Conservation (phyloP, 2,113 vertebrate species). For the Oreochromis tanganicae region DNA sequence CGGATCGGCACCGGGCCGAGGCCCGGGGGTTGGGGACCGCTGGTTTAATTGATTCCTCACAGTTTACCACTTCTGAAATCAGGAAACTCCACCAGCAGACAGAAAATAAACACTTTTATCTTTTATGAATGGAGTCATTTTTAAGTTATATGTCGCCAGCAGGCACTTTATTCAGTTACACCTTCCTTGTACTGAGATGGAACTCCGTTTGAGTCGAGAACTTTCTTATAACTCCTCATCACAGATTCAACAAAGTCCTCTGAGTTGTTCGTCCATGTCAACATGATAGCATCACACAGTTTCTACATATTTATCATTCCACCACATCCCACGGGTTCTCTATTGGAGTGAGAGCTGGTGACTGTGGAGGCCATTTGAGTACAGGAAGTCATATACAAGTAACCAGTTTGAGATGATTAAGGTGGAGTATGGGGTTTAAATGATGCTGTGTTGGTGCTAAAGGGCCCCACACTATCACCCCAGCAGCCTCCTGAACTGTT, state of each 20-base stretch:
- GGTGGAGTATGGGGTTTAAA: not conserved
- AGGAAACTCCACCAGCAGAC: not conserved
- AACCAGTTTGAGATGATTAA: not conserved
- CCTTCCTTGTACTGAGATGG: not conserved
- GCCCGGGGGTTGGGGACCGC: too few species aligned
- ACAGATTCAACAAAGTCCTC: not conserved
- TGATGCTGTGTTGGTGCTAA: not conserved
- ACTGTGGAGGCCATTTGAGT: not conserved
- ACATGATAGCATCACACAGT: not conserved
- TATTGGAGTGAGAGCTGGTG: not conserved
- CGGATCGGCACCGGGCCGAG: too few species aligned
- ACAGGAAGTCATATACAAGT: rapidly evolving
- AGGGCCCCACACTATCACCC: rapidly evolving
- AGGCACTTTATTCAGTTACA: not conserved
- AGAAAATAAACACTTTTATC: not conserved
- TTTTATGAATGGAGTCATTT: not conserved
- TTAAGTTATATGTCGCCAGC: rapidly evolving
- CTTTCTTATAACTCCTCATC: not conserved
- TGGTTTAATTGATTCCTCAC: rapidly evolving
- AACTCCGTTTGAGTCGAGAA: not conserved
- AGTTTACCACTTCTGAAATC: not conserved
- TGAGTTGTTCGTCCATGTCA: rapidly evolving
- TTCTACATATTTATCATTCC: not conserved
- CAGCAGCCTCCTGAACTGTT: rapidly evolving
- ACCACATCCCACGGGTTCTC: rapidly evolving